Evolutionary conservation across 1,140 invertebrate genomes (phyloP).

Genomic region (Anastrepha ludens): DNA sequence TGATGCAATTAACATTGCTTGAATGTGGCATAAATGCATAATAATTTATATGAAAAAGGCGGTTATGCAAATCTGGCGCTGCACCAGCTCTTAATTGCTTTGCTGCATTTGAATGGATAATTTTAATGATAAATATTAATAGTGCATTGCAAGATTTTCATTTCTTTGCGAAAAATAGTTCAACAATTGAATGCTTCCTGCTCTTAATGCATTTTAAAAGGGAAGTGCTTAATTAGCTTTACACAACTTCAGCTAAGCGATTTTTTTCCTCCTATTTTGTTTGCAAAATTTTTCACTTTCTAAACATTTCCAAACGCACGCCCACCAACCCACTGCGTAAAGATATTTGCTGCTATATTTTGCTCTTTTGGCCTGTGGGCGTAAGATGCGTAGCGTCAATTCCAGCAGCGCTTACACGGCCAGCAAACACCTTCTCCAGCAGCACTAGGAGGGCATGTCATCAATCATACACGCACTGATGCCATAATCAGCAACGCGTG

Average conservation of each 20-base stretch:
- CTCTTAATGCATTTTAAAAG: neutral
- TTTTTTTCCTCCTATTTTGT: neutral
- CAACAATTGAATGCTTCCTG: neutral
- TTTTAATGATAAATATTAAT: neutral
- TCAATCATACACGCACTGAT: slow-evolving; percentile 9
- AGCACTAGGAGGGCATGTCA: neutral
- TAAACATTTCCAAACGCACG: neutral
- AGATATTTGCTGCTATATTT: neutral
- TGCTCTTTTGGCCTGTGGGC: neutral
- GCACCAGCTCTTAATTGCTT: neutral
- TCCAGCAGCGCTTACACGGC: neutral
- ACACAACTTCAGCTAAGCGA: neutral
- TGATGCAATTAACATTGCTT: neutral
- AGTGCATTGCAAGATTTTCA: neutral
- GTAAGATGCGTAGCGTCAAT: neutral
- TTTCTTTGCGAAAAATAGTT: neutral
- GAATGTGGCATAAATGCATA: slow-evolving; percentile 1
- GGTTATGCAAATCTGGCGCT: neutral
- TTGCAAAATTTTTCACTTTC: neutral
- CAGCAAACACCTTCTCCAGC: neutral
- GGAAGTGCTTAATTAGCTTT: too few species aligned
- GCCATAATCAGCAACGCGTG: neutral
- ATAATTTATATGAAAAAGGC: neutral
- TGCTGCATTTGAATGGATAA: neutral
- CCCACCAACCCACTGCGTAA: neutral